Evolutionary conservation across 1,140 invertebrate genomes (phyloP).

Genomic region (Drosophila ambigua): DNA sequence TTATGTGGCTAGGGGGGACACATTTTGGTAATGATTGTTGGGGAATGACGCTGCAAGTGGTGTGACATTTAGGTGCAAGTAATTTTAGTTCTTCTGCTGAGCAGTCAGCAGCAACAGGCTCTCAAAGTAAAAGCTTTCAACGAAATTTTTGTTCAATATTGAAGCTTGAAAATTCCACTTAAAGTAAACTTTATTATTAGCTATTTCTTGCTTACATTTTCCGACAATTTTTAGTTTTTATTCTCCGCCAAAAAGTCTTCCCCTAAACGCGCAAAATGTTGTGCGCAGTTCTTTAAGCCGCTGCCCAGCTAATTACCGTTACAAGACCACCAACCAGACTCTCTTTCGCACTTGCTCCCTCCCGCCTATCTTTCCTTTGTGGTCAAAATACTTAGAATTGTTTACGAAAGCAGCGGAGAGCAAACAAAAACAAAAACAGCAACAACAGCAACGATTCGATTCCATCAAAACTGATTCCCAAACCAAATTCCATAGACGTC

Average conservation of each 20-base stretch:
- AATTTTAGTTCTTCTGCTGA: too few species aligned
- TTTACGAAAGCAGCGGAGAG: conserved; percentile 49
- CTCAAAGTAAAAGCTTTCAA: too few species aligned
- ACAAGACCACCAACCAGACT: conserved; percentile 19
- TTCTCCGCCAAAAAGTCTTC: not conserved
- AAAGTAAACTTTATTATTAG: too few species aligned
- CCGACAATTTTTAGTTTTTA: too few species aligned
- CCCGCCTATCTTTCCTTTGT: conserved; percentile 20
- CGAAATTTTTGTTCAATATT: too few species aligned
- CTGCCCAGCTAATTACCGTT: conserved; percentile 60
- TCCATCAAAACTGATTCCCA: conserved; percentile 13
- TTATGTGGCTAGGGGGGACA: not conserved
- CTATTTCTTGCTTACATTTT: too few species aligned
- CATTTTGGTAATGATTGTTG: too few species aligned
- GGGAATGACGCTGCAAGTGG: not conserved
- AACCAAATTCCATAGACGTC: conserved; percentile 28
- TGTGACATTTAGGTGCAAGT: too few species aligned
- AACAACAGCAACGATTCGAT: conserved; percentile 22
- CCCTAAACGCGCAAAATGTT: conserved; percentile 5
- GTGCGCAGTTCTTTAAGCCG: conserved; percentile 31
- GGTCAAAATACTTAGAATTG: conserved; percentile 47
- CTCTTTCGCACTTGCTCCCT: not conserved
- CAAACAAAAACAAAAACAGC: conserved; percentile 27
- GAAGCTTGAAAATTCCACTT: too few species aligned
- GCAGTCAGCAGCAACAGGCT: too few species aligned